Conservation (phyloP, 2,113 vertebrate genomes). For the Leptobrachium leishanense region DNA sequence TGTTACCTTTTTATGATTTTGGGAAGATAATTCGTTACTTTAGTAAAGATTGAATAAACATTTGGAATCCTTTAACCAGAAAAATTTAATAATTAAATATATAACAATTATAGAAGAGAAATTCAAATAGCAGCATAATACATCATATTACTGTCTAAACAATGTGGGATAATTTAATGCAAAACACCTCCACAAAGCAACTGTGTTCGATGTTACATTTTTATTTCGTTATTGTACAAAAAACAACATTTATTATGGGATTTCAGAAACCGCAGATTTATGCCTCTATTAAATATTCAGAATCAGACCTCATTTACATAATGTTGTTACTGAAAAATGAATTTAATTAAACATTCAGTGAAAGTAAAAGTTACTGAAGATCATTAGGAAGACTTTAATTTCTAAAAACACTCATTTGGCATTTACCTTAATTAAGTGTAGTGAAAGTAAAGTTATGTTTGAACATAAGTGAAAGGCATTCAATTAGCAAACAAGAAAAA, state of each 20-base stretch:
- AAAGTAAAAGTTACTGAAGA: constrained; percentile 39
- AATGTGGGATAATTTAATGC: constrained; percentile 6
- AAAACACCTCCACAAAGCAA: constrained; percentile 16
- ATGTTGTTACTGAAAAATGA: constrained; percentile 44
- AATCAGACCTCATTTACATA: constrained; percentile 43
- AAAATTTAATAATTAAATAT: no score
- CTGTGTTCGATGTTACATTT: constrained; percentile 3
- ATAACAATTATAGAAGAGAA: neutral
- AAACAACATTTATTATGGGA: constrained; percentile 38
- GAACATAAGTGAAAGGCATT: neutral
- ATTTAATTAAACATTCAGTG: constrained; percentile 40
- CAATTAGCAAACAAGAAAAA: neutral
- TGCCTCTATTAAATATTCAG: constrained; percentile 40
- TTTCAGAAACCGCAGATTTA: constrained; percentile 39
- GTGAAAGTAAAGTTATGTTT: constrained; percentile 8
- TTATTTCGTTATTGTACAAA: constrained; percentile 35
- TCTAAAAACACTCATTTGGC: constrained; percentile 40
- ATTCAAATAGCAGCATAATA: neutral
- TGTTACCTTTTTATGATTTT: no score
- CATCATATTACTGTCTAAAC: constrained; percentile 20
- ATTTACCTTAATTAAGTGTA: constrained; percentile 41
- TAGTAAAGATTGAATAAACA: no score
- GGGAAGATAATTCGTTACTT: no score
- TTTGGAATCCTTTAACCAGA: no score
- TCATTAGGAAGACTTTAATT: constrained; percentile 44